Evolutionary conservation across 2,888 invertebrate genomes (phyloP), one percentile per base, ranked within the genome.

Genomic region (Idaea aversata): DNA sequence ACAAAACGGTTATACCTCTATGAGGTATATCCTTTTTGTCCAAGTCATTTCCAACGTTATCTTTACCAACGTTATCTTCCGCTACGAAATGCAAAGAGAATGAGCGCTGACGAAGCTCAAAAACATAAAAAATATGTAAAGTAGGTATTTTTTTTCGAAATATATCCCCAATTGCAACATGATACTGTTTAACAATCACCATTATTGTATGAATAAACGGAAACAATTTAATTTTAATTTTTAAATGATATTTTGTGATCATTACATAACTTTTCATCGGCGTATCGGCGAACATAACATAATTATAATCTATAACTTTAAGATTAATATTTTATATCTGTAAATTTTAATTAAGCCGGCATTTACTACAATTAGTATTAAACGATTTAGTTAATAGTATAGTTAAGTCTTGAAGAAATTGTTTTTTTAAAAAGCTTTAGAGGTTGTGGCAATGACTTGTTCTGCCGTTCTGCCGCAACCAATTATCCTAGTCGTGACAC

Each of bases 381-480:
- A 47, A 47, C 47, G 13, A 47, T 47, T 47, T 47, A 47, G 47
- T 47, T 47, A 47, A 36, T 36, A 36, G 36, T 47, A 5, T 47
- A 2, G 47, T 47, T 47, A 7, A 47, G 47, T 10, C 10, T 47
- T 47, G 47, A 47, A 47, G 36, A 36, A 5, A 47, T 25, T 3
- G 25, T 25, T 25, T 2, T 25, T 25, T 25, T 25, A 25, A 25
- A 25, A 25, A 3, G 25, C 25, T 25, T 47, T 47, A 35, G 59
- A 62, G 57, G 61, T 59, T 34, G 61, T 65, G n/a, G 59, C 65
- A 58, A 25, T 34, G 47, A 47, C 47, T 47, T 36, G 36, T 36
- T 10, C 36, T 36, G 59, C 70, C 65, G 70, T 75, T 71, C 75
- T 72, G 74, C 59, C 34, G 34, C 13, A 15, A 58, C 15, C 58